Conservation (phyloP, 2,797 vertebrate species). For the Syngnathus rostellatus region DNA sequence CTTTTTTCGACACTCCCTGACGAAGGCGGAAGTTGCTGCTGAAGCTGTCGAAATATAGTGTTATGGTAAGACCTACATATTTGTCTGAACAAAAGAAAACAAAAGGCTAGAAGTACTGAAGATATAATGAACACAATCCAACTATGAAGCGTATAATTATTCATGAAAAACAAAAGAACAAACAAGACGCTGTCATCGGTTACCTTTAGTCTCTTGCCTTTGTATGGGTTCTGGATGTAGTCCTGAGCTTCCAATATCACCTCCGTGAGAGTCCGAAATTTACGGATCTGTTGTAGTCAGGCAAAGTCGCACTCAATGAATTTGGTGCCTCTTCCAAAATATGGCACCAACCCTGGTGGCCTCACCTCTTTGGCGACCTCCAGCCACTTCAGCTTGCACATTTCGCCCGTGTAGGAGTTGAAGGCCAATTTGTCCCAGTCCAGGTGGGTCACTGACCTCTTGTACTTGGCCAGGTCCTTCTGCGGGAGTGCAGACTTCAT, state of each 20-base stretch:
- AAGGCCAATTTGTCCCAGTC: slow-evolving; percentile 97
- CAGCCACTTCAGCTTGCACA: slow-evolving; percentile 94
- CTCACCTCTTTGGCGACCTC: slow-evolving; percentile 89
- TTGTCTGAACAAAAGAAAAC: no score
- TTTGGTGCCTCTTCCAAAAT: not conserved
- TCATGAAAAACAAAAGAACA: not conserved
- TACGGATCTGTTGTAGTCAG: slow-evolving; percentile 75
- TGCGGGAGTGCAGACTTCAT: slow-evolving; percentile 89
- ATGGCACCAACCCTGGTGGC: not conserved
- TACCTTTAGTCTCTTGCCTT: slow-evolving; percentile 97
- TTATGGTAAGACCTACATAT: no score
- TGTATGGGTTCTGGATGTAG: slow-evolving; percentile 93
- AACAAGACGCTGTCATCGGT: not conserved
- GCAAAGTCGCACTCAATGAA: not conserved
- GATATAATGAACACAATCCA: no score
- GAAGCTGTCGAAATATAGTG: no score
- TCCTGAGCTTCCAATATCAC: slow-evolving; percentile 90
- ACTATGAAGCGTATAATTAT: not conserved
- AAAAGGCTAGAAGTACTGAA: no score
- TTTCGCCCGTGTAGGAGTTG: slow-evolving; percentile 84
- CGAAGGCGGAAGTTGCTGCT: no score
- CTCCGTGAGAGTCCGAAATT: slow-evolving; percentile 91
- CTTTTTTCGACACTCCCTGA: no score
- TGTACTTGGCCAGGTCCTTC: slow-evolving; percentile 90
- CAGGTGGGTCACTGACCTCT: slow-evolving; percentile 93